Percentiles rank a stretch among this genome's conserved stretches.
Conservation (phyloP, 92 coral and sea anemone species). For the Zoanthus sociatus region DNA sequence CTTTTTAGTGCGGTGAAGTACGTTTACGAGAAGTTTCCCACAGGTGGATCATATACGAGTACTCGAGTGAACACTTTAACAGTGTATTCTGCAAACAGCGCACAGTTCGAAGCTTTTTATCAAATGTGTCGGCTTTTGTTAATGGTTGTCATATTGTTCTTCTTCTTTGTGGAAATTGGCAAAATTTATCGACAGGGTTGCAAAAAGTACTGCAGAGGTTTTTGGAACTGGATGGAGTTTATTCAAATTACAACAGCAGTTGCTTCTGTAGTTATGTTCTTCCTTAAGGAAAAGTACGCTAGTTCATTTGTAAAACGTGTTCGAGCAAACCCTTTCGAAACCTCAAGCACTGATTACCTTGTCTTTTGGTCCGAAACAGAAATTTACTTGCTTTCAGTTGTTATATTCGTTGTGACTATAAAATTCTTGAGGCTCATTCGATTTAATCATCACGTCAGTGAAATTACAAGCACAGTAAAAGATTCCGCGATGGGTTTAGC, state of each 20-base stretch:
- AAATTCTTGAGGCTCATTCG: slow-evolving; percentile 70
- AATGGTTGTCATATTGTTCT: slow-evolving; percentile 72
- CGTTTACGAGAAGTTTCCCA: slow-evolving; percentile 75
- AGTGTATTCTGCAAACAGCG: slow-evolving; percentile 70
- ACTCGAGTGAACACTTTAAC: slow-evolving; percentile 67
- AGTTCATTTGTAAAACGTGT: slow-evolving; percentile 72
- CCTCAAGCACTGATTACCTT: slow-evolving; percentile 80
- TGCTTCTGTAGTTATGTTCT: slow-evolving; percentile 68
- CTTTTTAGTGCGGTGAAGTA: slow-evolving; percentile 72
- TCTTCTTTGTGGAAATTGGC: slow-evolving; percentile 64
- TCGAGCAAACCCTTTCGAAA: slow-evolving; percentile 74
- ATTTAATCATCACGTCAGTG: slow-evolving; percentile 74
- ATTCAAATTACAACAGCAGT: slow-evolving; percentile 69
- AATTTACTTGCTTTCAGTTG: slow-evolving; percentile 71
- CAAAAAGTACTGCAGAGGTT: slow-evolving; percentile 56
- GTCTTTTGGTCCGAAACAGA: slow-evolving; percentile 74
- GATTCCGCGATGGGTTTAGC: slow-evolving; percentile 55
- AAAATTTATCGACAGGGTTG: slow-evolving; percentile 60
- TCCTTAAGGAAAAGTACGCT: slow-evolving; percentile 72
- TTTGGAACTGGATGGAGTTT: slow-evolving; percentile 86
- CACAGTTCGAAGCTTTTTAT: slow-evolving; percentile 56
- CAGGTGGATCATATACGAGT: slow-evolving; percentile 68
- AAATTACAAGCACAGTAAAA: slow-evolving; percentile 76
- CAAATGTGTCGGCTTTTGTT: slow-evolving; percentile 70
- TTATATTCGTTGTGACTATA: slow-evolving; percentile 75